Evolutionary conservation across 2,113 vertebrate species (phyloP).

Genomic region (Nothoprocta pentlandii): DNA sequence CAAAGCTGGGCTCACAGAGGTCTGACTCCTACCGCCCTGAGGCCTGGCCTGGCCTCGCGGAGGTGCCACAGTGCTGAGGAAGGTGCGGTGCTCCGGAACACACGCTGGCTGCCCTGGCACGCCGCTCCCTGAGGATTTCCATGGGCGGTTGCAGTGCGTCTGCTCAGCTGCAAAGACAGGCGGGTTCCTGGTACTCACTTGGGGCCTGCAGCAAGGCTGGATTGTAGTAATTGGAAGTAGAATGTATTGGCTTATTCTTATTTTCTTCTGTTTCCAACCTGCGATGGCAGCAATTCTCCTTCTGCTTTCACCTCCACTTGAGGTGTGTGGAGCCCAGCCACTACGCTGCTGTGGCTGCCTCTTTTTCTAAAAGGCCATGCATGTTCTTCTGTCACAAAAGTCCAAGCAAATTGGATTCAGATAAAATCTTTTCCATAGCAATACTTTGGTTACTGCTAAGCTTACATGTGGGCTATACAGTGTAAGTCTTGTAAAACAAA

Average conservation of each 20-base stretch:
- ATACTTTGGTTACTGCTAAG: neutral
- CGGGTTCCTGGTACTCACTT: neutral
- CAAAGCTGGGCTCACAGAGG: neutral
- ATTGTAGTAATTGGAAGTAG: neutral
- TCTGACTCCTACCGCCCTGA: neutral
- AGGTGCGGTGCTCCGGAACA: neutral
- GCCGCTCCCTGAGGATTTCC: neutral
- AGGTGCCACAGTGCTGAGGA: neutral
- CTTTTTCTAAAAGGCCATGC: neutral
- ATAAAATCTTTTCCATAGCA: neutral
- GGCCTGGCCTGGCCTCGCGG: too few relatives aligned
- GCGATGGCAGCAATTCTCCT: neutral
- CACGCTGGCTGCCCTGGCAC: fast-evolving
- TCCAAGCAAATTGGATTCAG: neutral
- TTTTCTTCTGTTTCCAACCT: neutral
- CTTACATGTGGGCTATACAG: fast-evolving
- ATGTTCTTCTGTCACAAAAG: neutral
- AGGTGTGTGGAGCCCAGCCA: neutral
- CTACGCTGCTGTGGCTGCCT: neutral
- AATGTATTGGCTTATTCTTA: neutral
- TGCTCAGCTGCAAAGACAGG: neutral
- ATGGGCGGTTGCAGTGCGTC: neutral
- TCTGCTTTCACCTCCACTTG: neutral
- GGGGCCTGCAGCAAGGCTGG: neutral
- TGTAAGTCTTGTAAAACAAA: neutral